phyloP scores from a whole-genome alignment of 2,888 invertebrate genomes.

The Empis livida region DNA sequence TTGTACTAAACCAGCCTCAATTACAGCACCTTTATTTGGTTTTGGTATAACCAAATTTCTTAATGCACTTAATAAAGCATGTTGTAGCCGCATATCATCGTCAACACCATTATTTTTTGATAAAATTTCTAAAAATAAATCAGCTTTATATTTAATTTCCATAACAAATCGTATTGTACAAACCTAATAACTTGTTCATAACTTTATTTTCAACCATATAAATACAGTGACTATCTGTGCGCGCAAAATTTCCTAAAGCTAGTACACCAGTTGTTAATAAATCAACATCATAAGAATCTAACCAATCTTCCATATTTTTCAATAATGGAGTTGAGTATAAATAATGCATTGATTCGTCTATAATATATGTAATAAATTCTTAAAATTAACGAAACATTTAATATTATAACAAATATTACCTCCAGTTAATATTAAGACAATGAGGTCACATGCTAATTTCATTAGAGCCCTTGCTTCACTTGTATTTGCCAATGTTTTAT shows the following conservation, averaged over 20 bases:
- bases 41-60: slow-evolving; percentile 62
- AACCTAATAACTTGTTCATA: slow-evolving; percentile 54
- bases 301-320: slow-evolving; percentile 60
- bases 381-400: neutral
- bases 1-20: slow-evolving; percentile 58
- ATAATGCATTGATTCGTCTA: slow-evolving; percentile 77
- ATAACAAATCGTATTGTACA: slow-evolving; percentile 13
- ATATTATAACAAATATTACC: slow-evolving; percentile 43
- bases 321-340: slow-evolving; percentile 63
- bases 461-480: slow-evolving; percentile 51
- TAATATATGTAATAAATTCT: slow-evolving; percentile 5
- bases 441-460: slow-evolving; percentile 75
- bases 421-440: slow-evolving; percentile 73
- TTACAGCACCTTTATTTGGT: slow-evolving; percentile 59
- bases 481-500: slow-evolving; percentile 49
- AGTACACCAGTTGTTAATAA: slow-evolving; percentile 70
- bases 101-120: slow-evolving; percentile 45
- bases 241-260: slow-evolving; percentile 80
- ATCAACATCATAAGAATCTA: slow-evolving; percentile 58
- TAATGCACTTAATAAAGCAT: slow-evolving; percentile 49
- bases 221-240: slow-evolving; percentile 72
- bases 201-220: slow-evolving; percentile 69
- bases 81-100: slow-evolving; percentile 43
- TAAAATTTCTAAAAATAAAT: slow-evolving; percentile 29
- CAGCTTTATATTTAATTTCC: no score